These are phyloP conservation scores for Epiblema foenella DNA, from an alignment of 2,888 invertebrate genomes.

Conservation along the genomic window DNA sequence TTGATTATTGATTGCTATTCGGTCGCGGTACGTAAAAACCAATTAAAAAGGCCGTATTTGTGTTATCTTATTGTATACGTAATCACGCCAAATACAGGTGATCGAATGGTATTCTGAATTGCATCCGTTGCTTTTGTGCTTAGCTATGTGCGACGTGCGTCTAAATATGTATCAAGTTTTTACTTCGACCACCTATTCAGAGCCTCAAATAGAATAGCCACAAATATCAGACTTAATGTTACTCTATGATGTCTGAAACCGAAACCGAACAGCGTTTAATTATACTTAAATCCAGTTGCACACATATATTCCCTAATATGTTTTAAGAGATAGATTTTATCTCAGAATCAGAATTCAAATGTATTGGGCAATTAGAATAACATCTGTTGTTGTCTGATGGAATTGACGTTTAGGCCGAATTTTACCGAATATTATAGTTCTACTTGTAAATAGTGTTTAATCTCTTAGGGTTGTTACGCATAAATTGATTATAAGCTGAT, in stretches of 20 bases:
- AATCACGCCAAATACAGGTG: neutral
- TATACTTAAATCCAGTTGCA: neutral
- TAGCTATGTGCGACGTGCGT: too few relatives aligned
- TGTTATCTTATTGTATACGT: slow-evolving; percentile 7
- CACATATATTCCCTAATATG: slow-evolving; percentile 3
- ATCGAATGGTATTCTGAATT: slow-evolving; percentile 2
- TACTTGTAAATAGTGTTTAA: neutral
- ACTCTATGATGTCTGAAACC: too few relatives aligned
- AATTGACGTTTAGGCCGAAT: neutral
- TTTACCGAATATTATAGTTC: too few relatives aligned
- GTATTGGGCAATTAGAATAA: neutral
- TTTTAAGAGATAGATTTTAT: neutral
- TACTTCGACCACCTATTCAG: slow-evolving; percentile 7
- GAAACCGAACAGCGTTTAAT: too few relatives aligned
- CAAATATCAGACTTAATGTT: too few relatives aligned
- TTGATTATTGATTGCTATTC: slow-evolving; percentile 68
- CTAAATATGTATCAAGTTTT: slow-evolving; percentile 17
- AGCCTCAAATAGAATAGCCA: slow-evolving; percentile 10
- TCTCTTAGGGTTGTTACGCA: too few relatives aligned
- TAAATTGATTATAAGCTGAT: neutral
- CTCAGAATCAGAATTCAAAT: too few relatives aligned
- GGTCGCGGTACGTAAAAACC: slow-evolving; percentile 46
- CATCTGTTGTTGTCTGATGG: neutral
- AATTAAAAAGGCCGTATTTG: slow-evolving; percentile 21
- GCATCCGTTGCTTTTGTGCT: slow-evolving; percentile 8